Evolutionary conservation across 1,140 invertebrate species (phyloP).

Genomic region (Cryptotermes secundus): DNA sequence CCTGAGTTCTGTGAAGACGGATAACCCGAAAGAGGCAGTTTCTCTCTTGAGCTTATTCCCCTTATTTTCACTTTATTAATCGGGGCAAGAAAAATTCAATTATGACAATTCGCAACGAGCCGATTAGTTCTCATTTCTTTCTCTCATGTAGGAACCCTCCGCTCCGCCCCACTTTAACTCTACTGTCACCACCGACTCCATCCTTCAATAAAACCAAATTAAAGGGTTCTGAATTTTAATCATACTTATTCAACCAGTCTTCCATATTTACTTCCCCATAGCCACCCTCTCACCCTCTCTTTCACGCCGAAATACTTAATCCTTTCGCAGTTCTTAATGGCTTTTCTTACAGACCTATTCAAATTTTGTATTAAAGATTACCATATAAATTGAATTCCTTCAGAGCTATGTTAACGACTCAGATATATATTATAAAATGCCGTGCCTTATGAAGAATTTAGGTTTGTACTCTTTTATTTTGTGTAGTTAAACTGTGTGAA

Average conservation of each 20-base stretch:
- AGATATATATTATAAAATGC: conserved; percentile 10
- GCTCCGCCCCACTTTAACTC: not conserved
- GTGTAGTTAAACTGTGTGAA: not conserved
- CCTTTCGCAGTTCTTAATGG: conserved; percentile 7
- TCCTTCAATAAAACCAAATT: conserved; percentile 9
- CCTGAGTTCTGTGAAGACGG: too few species aligned
- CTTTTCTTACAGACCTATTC: conserved; percentile 11
- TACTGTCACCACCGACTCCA: not conserved
- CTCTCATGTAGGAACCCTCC: not conserved
- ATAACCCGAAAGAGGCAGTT: not conserved
- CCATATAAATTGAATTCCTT: conserved; percentile 20
- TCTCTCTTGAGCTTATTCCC: not conserved
- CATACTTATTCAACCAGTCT: conserved; percentile 5
- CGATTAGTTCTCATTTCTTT: not conserved
- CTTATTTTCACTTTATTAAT: not conserved
- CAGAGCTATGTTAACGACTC: not conserved
- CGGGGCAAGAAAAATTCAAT: not conserved
- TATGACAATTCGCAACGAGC: not conserved
- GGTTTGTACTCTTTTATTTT: not conserved
- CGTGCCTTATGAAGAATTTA: not conserved
- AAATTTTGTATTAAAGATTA: conserved; percentile 21
- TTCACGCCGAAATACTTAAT: not conserved
- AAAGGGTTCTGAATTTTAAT: conserved; percentile 12
- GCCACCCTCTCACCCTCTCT: not conserved
- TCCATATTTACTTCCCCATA: not conserved